These are phyloP conservation scores for Octopus bimaculoides DNA, from an alignment of 1,140 invertebrate genomes.

Conservation along the genomic window DNA sequence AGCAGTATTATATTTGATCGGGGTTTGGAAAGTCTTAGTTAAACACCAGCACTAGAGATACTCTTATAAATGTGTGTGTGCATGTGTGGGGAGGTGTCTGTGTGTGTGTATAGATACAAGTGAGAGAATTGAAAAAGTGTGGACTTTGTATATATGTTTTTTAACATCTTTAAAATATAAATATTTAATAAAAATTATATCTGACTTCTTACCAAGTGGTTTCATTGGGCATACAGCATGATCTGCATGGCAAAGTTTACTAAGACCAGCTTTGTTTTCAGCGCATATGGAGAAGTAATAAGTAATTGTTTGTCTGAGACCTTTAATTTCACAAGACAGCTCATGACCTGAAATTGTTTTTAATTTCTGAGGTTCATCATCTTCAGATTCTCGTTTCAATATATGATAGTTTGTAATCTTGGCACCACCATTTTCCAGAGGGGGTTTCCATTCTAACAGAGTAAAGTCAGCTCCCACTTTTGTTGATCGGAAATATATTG, in stretches of 20 bases:
- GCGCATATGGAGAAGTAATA: conserved; percentile 95
- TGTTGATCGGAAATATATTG: conserved; percentile 87
- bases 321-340: conserved; percentile 76
- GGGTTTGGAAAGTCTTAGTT: no score
- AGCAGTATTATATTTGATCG: no score
- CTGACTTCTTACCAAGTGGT: conserved; percentile 60
- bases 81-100: no score
- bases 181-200: neutral
- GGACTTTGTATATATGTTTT: no score
- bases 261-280: conserved; percentile 93
- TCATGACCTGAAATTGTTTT: conserved; percentile 35
- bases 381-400: conserved; percentile 46
- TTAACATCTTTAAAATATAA: no score
- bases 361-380: conserved; percentile 33
- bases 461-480: conserved; percentile 91
- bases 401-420: conserved; percentile 66
- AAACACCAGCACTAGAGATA: no score
- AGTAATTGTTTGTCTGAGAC: conserved; percentile 85
- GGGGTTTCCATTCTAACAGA: conserved; percentile 88
- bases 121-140: no score
- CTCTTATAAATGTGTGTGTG: no score
- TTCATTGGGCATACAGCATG: conserved; percentile 78
- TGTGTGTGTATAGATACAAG: no score
- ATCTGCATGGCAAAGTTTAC: conserved; percentile 81
- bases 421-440: conserved; percentile 86